These are phyloP conservation scores for Heliconius eleuchia DNA, from an alignment of 1,140 invertebrate species.

Conservation along the genomic window DNA sequence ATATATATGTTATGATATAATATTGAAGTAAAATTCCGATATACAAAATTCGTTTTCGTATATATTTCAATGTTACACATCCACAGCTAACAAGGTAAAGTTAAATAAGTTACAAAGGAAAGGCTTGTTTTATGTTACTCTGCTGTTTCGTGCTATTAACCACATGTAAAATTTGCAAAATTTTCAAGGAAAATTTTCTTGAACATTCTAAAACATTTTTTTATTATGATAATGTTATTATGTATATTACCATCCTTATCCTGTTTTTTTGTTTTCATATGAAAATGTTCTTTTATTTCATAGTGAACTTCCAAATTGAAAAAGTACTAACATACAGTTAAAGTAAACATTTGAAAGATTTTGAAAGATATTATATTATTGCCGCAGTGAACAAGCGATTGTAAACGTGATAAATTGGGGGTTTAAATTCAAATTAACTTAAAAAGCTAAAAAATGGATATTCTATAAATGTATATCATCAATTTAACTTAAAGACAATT, in stretches of 20 bases:
- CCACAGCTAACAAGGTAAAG: background rate
- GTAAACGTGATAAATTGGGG: too few relatives aligned
- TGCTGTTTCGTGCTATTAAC: background rate
- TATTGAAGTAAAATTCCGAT: background rate
- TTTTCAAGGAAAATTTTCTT: background rate
- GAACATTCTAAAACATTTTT: background rate
- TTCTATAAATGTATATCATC: too few relatives aligned
- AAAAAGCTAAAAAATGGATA: too few relatives aligned
- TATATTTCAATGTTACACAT: background rate
- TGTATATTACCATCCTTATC: background rate
- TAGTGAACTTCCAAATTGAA: background rate
- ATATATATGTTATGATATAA: too few relatives aligned
- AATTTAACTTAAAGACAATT: too few relatives aligned
- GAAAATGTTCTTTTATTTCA: background rate
- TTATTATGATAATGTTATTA: background rate
- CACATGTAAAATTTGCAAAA: slow-evolving; percentile 1
- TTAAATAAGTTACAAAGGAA: background rate
- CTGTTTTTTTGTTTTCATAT: background rate
- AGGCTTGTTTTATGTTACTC: background rate
- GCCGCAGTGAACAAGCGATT: too few relatives aligned
- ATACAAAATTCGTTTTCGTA: background rate
- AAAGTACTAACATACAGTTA: too few relatives aligned
- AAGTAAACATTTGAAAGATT: too few relatives aligned
- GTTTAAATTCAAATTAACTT: too few relatives aligned
- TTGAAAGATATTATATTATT: too few relatives aligned